phyloP scores from a whole-genome alignment of 2,797 vertebrate genomes.

The Sebastes diaconus region DNA sequence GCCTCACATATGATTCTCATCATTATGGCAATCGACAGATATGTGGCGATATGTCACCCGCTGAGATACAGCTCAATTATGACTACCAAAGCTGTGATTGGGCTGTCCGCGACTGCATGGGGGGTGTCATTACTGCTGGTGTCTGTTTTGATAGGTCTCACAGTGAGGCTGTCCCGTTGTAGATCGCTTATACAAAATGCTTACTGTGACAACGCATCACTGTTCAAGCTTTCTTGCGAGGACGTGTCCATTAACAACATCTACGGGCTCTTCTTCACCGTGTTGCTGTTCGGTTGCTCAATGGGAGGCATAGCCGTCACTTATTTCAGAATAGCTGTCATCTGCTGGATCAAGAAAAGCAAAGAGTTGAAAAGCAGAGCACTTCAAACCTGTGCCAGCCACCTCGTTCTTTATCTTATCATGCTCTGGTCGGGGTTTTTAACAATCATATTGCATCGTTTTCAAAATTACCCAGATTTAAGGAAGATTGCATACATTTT shows the following conservation, averaged over 20 bases:
- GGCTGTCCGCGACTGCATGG: constrained; percentile 66
- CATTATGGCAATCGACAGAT: constrained; percentile 87
- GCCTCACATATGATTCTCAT: constrained; percentile 85
- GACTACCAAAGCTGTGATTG: constrained; percentile 71
- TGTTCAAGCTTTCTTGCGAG: constrained; percentile 78
- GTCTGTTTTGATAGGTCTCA: constrained; percentile 70
- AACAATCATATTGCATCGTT: constrained; percentile 71
- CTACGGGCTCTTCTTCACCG: constrained; percentile 74
- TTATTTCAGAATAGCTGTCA: constrained; percentile 68
- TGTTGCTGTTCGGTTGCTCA: constrained; percentile 67
- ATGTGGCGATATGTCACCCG: constrained; percentile 84
- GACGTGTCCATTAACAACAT: constrained; percentile 73
- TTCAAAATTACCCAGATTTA: constrained; percentile 63
- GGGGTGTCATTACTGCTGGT: constrained; percentile 59
- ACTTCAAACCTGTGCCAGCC: constrained; percentile 72
- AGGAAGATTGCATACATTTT: constrained; percentile 68
- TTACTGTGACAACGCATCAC: constrained; percentile 73
- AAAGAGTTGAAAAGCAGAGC: constrained; percentile 72
- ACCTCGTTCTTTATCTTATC: constrained; percentile 72
- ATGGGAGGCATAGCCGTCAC: constrained; percentile 68
- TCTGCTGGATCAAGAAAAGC: constrained; percentile 72
- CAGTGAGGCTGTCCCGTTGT: constrained; percentile 64
- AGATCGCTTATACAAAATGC: constrained; percentile 61
- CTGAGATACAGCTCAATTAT: constrained; percentile 79
- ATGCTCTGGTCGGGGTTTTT: constrained; percentile 74